Evolutionary conservation across 2,797 vertebrate species (phyloP), one percentile per base, ranked within the genome.

Genomic region (Lacerta bilineata): DNA sequence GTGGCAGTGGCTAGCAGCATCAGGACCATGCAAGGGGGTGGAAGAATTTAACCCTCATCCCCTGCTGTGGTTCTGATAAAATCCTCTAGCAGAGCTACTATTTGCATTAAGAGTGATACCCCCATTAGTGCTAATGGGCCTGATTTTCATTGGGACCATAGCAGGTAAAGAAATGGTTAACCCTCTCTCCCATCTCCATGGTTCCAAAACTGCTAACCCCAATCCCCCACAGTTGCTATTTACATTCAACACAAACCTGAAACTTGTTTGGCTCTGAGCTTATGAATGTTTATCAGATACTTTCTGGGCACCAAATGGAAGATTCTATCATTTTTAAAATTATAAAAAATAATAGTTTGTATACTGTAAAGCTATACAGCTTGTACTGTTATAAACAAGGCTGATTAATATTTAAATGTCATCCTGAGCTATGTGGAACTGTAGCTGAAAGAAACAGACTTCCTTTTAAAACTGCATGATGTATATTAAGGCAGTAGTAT

Each of bases 401-500:
- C 9, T 86, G 68, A 46, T 76, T 92, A 92, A 93, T 87, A 92
- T 86, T 93, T 90, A 5, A 5, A 89, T 92, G 50, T 55, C 66
- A 94, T 71, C 87, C 85, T 93, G 94, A 33, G 92, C 83, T 92
- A 93, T 86, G 77, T 86, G 91, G 85, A 92, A 93, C 86, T 95
- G 89, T 91, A 93, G 90, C 71, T 89, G 91, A 94, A 93, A 90
- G 68, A 93, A 93, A 93, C 89, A 79, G 74, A 94, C 66, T 78
- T 92, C 23, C 7, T 61, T 84, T 75, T 75, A 39, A 61, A 84
- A 75, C 33, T 75, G 46, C 88, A 68, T 66, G 13, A 83, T 90
- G 76, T 90, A 88, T 93, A 92, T 94, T 95, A 95, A 94, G 90
- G 90, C 39, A 83, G 91, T 93, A 91, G 89, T 94, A 90, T 89